Evolutionary conservation across 2,113 vertebrate species (phyloP), one percentile per base, ranked within the genome.

Genomic region (Meleagris gallopavo): DNA sequence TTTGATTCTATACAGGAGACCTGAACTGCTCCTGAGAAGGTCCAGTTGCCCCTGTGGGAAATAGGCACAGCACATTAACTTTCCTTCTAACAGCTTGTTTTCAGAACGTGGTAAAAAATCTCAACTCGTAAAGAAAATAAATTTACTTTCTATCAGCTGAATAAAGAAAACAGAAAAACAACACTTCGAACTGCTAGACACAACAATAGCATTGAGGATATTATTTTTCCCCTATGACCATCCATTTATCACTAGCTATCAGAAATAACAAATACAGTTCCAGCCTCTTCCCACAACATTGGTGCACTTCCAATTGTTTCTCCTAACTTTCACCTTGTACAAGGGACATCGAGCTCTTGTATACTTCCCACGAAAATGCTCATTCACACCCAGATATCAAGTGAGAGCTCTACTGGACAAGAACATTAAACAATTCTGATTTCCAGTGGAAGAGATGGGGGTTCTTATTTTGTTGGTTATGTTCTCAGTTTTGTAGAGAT

Each of bases 1-100:
- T 95, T 99, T 99, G 94, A 99, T 97, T 85, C 99, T 98, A 94
- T 99, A 99, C 14, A 99, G 97, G 57, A 99, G 98, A 20, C 99
- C 99, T 30, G 98, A 98, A 66, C 97, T 99, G 97, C 98, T 99
- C 93, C 98, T 98, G 89, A 99, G 98, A 55, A 99, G 98, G 93
- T 99, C 99, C 98, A 99, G 97, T 41, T 99, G 98, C 46, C 99
- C 99, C 99, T 99, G 95, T 61, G 88, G 95, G 75, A 93, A 52
- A 78, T 8, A 30, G 32, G 20, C 45, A 95, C 19, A 94, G 25
- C 20, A 7, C 13, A 86, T 76, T 89, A 71, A 84, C 3, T 14
- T 79, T 22, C 22, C 18, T 66, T 66, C 66, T 64, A 64, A 80
- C 2, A 74, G 18, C 10, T 62, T 48, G 14, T 66, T 89, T 89